Percentiles rank a stretch among this genome's conserved stretches.
These are phyloP conservation scores for Brachypterus glaber DNA, from an alignment of 2,888 invertebrate species.

Conservation along the genomic window DNA sequence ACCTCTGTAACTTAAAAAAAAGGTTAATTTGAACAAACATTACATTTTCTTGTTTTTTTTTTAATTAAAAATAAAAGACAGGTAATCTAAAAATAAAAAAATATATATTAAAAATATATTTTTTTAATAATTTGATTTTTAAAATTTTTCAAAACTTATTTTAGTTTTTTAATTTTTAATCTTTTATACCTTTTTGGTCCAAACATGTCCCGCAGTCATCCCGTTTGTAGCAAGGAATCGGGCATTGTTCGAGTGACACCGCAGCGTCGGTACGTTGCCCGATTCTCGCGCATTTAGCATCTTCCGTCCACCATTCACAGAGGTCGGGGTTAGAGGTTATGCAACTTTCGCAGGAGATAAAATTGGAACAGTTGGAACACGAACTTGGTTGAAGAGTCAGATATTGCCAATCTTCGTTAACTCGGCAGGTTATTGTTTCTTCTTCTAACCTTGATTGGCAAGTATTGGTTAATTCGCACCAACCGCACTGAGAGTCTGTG, in stretches of 20 bases:
- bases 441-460: constrained; percentile 61
- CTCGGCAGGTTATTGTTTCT: constrained; percentile 52
- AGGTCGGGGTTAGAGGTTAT: constrained; percentile 53
- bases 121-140: too few species aligned
- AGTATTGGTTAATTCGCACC: constrained; percentile 72
- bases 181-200: constrained; percentile 58
- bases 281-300: constrained; percentile 73
- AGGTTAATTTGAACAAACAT: too few species aligned
- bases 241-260: constrained; percentile 58
- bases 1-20: too few species aligned
- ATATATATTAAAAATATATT: too few species aligned
- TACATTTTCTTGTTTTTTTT: too few species aligned
- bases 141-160: too few species aligned
- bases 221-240: constrained; percentile 70
- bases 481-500: constrained; percentile 81
- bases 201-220: constrained; percentile 73
- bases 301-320: constrained; percentile 89
- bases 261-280: constrained; percentile 61
- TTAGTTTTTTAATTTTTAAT: constrained; percentile 7
- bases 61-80: too few species aligned
- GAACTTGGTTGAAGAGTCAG: constrained; percentile 71
- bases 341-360: constrained; percentile 80
- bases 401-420: constrained; percentile 61
- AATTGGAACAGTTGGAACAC: constrained; percentile 82
- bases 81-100: too few species aligned